Percentiles rank a stretch among this genome's conserved stretches.
Conservation (phyloP, 2,888 invertebrate genomes). For the Tachystola acroxantha region DNA sequence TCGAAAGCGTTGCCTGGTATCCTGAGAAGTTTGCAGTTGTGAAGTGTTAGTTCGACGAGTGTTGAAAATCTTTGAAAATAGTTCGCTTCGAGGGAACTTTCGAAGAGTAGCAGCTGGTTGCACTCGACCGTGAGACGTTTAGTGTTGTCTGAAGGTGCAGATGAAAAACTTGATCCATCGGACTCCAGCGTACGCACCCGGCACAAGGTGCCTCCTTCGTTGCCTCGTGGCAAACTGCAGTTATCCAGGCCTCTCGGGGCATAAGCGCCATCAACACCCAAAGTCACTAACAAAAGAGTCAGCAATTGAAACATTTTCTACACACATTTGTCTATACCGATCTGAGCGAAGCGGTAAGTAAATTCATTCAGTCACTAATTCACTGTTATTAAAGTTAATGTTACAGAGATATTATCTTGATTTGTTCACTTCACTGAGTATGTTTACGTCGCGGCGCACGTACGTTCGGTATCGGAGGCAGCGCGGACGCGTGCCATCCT, state of each 20-base stretch:
- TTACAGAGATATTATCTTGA: conserved; percentile 37
- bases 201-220: conserved; percentile 79
- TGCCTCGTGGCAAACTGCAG: conserved; percentile 60
- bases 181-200: conserved; percentile 84
- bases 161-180: conserved; percentile 80
- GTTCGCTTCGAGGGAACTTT: conserved; percentile 86
- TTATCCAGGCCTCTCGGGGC: conserved; percentile 61
- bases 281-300: conserved; percentile 72
- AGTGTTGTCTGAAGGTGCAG: conserved; percentile 82
- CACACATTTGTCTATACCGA: conserved; percentile 62
- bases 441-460: conserved; percentile 70
- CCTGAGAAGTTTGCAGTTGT: conserved; percentile 88
- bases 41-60: conserved; percentile 85
- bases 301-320: conserved; percentile 72
- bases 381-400: conserved; percentile 36
- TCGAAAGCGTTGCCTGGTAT: conserved; percentile 88
- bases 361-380: conserved; percentile 34
- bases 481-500: conserved; percentile 57
- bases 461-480: conserved; percentile 44
- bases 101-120: conserved; percentile 86
- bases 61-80: conserved; percentile 86
- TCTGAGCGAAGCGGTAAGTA: conserved; percentile 28
- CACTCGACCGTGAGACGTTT: conserved; percentile 86
- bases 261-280: conserved; percentile 67
- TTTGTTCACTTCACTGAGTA: conserved; percentile 49